Evolutionary conservation across 2,113 vertebrate species (phyloP), one percentile per base, ranked within the genome.

Genomic region (Xenotilapia caudafasciata): DNA sequence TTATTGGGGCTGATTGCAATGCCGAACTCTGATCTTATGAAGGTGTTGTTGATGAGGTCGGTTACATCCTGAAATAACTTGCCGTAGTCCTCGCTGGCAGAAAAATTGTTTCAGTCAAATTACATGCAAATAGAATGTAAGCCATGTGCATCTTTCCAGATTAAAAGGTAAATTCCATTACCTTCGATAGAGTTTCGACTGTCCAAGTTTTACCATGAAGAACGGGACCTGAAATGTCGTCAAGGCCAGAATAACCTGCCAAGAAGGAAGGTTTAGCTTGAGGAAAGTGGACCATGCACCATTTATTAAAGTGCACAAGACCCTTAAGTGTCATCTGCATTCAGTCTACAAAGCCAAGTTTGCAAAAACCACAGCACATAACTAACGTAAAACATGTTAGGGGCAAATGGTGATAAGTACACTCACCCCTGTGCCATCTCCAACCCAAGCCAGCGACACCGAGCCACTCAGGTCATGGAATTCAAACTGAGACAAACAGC

Each of bases 181-280:
- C 98, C 98, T 99, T 86, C 98, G 96, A 88, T 99, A 99, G 1
- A 99, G 96, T 91, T 96, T 98, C 84, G 98, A 99, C 94, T 99
- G 98, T 26, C 96, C 97, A 2, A 98, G 96, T 85, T 91, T 96
- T 73, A 98, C 73, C 95, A 98, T 95, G 80, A 98, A 96, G 90
- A 98, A 94, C 2, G 98, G 98, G 82, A 99, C 93, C 87, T 97
- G 97, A 93, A 98, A 99, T 3, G 98, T 98, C 1, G 97, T 99
- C 93, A 98, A 92, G 60, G 97, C 97, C 38, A 98, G 93, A 79
- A 99, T 97, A 54, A 99, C 97, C 98, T 99, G 92, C 23, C 11
- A 56, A 83, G 55, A 68, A 54, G 38, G 6, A 88, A 70, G 7
- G 75, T 81, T 89, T 14, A 88, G 31, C 7, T 83, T 87, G 7